A percentile compares a stretch with the other conserved stretches of the same genome.
Evolutionary conservation across 2,888 invertebrate genomes (phyloP).

Genomic region (Diarsia mendica): DNA sequence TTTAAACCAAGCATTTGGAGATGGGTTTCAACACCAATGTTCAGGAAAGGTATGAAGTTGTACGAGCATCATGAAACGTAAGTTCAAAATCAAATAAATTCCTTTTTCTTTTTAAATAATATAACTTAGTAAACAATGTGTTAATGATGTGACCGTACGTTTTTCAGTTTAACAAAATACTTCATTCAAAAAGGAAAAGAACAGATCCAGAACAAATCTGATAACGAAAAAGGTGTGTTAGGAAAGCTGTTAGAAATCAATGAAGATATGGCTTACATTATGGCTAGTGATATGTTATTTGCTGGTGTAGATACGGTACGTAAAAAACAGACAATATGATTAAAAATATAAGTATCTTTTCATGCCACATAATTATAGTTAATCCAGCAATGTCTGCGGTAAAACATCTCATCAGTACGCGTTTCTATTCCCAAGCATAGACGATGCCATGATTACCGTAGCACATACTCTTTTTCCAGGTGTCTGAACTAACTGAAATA

Average conservation of each 20-base stretch:
- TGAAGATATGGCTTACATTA: constrained; percentile 90
- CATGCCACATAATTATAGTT: neutral
- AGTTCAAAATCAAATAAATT: constrained; percentile 37
- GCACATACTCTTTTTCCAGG: neutral
- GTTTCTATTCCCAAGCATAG: neutral
- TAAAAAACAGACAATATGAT: neutral
- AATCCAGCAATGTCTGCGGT: neutral
- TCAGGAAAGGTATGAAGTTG: constrained; percentile 78
- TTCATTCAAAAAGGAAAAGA: constrained; percentile 71
- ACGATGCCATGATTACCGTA: neutral
- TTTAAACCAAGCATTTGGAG: constrained; percentile 79
- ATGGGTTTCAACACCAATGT: constrained; percentile 75
- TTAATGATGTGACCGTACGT: neutral
- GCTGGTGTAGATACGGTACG: constrained; percentile 93
- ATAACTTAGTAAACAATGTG: neutral
- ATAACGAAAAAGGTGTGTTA: constrained; percentile 89
- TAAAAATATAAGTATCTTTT: neutral
- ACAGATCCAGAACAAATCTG: constrained; percentile 69
- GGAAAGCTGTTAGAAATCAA: constrained; percentile 91
- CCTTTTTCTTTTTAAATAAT: neutral
- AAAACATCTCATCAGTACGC: neutral
- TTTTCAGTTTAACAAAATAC: constrained; percentile 49
- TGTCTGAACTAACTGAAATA: neutral
- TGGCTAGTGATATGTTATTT: constrained; percentile 92
- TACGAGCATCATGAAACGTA: constrained; percentile 80